Conservation (phyloP, 2,113 vertebrate species). For the Pleuronectes platessa region DNA sequence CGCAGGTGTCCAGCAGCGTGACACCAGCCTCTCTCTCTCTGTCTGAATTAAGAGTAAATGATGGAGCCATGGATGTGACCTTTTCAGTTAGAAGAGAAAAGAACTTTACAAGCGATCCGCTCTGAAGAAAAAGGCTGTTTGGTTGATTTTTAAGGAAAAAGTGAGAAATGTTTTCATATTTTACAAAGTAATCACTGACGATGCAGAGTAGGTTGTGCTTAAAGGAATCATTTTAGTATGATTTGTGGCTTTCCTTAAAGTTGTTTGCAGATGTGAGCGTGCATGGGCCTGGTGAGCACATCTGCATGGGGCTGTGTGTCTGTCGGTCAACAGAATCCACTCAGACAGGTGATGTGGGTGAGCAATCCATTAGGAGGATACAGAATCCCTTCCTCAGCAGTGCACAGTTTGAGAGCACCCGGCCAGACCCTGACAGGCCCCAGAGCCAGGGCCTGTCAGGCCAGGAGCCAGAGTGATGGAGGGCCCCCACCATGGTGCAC, state of each 20-base stretch:
- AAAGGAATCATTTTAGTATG: neutral
- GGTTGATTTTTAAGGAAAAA: no score
- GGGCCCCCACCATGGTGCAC: constrained; percentile 80
- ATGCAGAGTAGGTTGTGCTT: neutral
- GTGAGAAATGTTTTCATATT: neutral
- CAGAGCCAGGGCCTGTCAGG: constrained; percentile 82
- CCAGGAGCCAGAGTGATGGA: constrained; percentile 83
- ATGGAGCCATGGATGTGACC: constrained; percentile 77
- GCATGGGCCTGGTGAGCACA: neutral
- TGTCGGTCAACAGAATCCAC: constrained; percentile 79
- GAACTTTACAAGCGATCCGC: constrained; percentile 35
- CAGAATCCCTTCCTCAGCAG: constrained; percentile 78
- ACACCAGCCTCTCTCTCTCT: constrained; percentile 70
- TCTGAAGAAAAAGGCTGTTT: constrained; percentile 12
- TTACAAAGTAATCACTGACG: neutral
- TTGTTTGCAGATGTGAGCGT: neutral
- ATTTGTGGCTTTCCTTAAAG: constrained; percentile 7
- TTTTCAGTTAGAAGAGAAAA: constrained; percentile 74
- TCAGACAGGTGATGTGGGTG: constrained; percentile 83
- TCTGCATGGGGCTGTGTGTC: constrained; percentile 37
- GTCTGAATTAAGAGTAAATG: constrained; percentile 82
- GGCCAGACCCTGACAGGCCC: constrained; percentile 75
- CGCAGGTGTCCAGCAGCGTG: constrained; percentile 77
- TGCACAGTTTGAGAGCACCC: constrained; percentile 74
- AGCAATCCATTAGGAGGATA: constrained; percentile 84